phyloP scores from a whole-genome alignment of 53 echinoderm and acorn worm species.

The Astropecten irregularis region DNA sequence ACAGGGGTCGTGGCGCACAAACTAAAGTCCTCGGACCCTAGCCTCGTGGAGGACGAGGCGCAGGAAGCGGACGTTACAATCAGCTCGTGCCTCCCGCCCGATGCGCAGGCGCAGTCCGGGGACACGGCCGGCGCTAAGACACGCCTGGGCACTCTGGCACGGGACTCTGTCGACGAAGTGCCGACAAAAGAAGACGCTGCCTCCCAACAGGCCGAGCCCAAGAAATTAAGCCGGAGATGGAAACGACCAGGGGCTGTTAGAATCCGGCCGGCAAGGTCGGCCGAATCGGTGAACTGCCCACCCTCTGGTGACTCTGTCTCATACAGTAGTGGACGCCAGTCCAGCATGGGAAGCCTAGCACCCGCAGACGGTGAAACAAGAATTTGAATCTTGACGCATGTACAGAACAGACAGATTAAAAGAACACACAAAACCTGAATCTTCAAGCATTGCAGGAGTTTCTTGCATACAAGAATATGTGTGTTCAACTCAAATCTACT shows the following conservation, averaged over 20 bases:
- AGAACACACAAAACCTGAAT: background rate
- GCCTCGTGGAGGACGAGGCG: conserved; percentile 37
- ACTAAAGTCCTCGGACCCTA: conserved; percentile 58
- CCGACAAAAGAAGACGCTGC: background rate
- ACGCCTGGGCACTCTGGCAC: background rate
- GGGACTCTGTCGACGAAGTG: conserved; percentile 22
- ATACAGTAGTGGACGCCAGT: conserved; percentile 46
- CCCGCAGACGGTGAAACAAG: conserved; percentile 41
- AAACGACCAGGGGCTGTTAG: conserved; percentile 45
- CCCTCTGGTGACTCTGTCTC: conserved; percentile 42
- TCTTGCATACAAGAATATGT: background rate
- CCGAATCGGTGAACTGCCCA: conserved; percentile 29
- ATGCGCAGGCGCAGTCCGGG: conserved; percentile 40
- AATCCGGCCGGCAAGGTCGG: conserved; percentile 45
- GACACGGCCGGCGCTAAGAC: background rate
- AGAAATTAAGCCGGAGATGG: conserved; percentile 42
- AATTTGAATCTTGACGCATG: conserved; percentile 16
- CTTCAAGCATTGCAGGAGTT: too few species aligned
- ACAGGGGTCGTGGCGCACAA: conserved; percentile 7
- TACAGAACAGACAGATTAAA: conserved; percentile 1
- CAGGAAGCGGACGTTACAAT: conserved; percentile 26
- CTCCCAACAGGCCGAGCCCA: conserved; percentile 1
- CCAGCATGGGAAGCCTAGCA: conserved; percentile 34
- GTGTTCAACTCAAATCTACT: background rate
- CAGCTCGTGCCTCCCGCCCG: conserved; percentile 23